Evolutionary conservation across 2,113 vertebrate species (phyloP), one percentile per base, ranked within the genome.

Genomic region (Heptranchias perlo): DNA sequence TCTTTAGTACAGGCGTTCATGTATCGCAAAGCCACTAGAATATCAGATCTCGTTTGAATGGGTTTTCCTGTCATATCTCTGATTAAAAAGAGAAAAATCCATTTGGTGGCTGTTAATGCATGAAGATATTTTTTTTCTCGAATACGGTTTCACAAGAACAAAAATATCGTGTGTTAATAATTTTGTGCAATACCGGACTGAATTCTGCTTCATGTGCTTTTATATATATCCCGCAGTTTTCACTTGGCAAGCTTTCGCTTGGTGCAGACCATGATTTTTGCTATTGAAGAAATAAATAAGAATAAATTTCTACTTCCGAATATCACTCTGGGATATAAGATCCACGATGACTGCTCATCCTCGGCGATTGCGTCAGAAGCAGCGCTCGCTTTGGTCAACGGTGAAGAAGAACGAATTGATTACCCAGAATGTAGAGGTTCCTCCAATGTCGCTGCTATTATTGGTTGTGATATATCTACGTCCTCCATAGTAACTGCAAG

Each of bases 301-400:
- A 97, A 87, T 96, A 35, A 94, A n/a, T 94, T 97, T 52, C 78
- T 98, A 0, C 96, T 98, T 89, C 97, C 97, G 3, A 97, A 97
- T 96, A 96, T 97, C 91, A 98, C 97, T 0, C 96, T 98, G 91
- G 97, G 97, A 0, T 98, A 98, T 96, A 97, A 97, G 96, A 97
- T 98, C 49, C 97, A 97, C 96, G 98, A 98, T 96, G 98, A 98
- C 13, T 98, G 98, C 96, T 97, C 97, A 21, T 97, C 98, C 96
- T 97, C 97, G 28, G 96, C 97, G 78, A 97, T 97, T 3, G 97
- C 97, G n/a, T 97, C 97, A 92, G 97, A 97, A 87, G 97, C 98
- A 64, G 97, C 97, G 95, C 95, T 98, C 25, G 96, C 97, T 61
- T 96, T 97, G 31, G n/a, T 98, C 39, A 98, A 98, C 4, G 97